phyloP scores from a whole-genome alignment of 1,140 invertebrate genomes.

The Ceratina australensis region DNA sequence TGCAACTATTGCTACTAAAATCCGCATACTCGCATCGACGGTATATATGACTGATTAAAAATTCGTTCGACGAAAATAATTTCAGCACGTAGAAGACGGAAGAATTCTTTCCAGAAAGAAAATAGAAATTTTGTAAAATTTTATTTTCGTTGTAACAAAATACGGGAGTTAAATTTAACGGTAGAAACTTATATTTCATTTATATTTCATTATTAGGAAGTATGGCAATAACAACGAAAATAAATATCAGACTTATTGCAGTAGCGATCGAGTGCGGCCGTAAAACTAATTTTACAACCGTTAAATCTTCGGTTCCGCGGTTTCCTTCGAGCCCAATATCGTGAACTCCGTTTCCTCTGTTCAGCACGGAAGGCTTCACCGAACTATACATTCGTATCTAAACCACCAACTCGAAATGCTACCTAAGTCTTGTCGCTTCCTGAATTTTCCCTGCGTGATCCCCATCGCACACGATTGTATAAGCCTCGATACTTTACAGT shows the following conservation, averaged over 20 bases:
- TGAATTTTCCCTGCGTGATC: not conserved
- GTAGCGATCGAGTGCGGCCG: not conserved
- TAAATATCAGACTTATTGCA: not conserved
- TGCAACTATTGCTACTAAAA: not conserved
- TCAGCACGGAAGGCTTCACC: not conserved
- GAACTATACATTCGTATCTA: not conserved
- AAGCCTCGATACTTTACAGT: too few relatives aligned
- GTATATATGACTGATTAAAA: not conserved
- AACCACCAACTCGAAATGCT: not conserved
- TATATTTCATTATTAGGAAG: not conserved
- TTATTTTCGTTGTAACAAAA: too few relatives aligned
- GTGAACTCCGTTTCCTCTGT: not conserved
- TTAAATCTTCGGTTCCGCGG: not conserved
- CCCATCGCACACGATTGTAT: not conserved
- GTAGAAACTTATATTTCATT: too few relatives aligned
- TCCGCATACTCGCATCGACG: not conserved
- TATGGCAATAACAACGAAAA: not conserved
- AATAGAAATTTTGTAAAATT: too few relatives aligned
- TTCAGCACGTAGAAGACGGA: too few relatives aligned
- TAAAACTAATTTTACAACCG: conserved; percentile 5
- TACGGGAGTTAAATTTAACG: too few relatives aligned
- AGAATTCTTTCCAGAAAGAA: too few relatives aligned
- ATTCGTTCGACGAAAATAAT: not conserved
- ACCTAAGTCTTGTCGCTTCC: not conserved
- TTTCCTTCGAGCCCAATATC: not conserved